These are phyloP conservation scores for Archivesica marissinica DNA, from an alignment of 1,140 invertebrate species.

Conservation along the genomic window DNA sequence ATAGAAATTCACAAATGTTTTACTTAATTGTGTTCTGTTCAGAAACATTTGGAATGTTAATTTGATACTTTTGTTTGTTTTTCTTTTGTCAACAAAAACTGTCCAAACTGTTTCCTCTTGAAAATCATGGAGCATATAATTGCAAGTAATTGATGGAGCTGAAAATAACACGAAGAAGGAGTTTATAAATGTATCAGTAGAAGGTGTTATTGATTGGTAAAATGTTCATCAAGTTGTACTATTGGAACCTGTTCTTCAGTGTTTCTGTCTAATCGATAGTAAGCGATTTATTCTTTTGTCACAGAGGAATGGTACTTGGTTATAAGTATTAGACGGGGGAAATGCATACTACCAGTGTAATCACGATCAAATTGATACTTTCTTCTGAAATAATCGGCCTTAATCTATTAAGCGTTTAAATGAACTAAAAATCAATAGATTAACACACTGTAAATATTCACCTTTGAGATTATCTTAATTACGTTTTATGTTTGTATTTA, in stretches of 20 bases:
- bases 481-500: too few species aligned
- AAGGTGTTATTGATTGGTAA: background rate
- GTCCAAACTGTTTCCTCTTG: background rate
- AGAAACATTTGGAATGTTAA: background rate
- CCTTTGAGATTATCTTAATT: too few species aligned
- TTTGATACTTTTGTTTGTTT: background rate
- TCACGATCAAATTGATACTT: too few species aligned
- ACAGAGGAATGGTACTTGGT: background rate
- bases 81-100: background rate
- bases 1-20: too few species aligned
- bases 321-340: too few species aligned
- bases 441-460: too few species aligned
- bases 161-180: background rate
- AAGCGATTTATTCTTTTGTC: constrained; percentile 6
- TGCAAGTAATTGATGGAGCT: background rate
- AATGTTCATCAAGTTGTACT: background rate
- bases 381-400: too few species aligned
- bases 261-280: background rate
- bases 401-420: too few species aligned
- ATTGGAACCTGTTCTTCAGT: background rate
- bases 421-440: too few species aligned
- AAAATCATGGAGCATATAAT: background rate
- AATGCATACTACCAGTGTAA: too few species aligned
- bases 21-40: too few species aligned
- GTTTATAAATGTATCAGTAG: background rate